A percentile compares a stretch with the other conserved stretches of the same genome.
Conservation (phyloP, 2,113 vertebrate species). For the Amazona guildingii region DNA sequence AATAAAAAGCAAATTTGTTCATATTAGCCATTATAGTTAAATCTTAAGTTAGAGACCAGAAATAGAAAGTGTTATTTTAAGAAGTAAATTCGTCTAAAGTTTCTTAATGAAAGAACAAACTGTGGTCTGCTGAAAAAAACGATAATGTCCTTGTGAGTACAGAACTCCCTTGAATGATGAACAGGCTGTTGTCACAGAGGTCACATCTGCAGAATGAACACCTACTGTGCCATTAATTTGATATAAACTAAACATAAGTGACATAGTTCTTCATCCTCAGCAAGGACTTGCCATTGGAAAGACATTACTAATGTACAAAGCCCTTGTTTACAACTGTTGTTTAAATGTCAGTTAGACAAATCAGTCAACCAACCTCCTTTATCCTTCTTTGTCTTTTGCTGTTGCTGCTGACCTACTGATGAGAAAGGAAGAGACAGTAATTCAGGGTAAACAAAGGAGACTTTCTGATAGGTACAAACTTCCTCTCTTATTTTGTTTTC, state of each 20-base stretch:
- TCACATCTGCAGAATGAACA: neutral
- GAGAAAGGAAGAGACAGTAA: neutral
- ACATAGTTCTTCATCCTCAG: neutral
- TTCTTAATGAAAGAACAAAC: neutral
- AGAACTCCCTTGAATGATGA: neutral
- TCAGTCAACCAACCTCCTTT: neutral
- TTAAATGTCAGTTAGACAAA: constrained; percentile 20
- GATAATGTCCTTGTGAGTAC: neutral
- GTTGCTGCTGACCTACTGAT: neutral
- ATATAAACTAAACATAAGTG: neutral
- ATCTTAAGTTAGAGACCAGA: neutral
- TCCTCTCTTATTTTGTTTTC: neutral
- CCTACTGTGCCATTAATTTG: neutral
- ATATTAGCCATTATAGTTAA: neutral
- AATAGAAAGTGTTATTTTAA: neutral
- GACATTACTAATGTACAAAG: neutral
- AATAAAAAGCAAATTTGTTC: neutral
- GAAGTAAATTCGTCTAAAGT: neutral
- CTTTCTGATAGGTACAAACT: neutral
- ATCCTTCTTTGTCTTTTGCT: neutral
- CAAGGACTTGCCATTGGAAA: neutral
- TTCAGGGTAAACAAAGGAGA: neutral
- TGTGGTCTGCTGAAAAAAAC: neutral
- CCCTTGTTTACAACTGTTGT: neutral
- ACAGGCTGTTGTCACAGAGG: neutral